These are phyloP conservation scores for Apodemia mormo DNA, from an alignment of 2,888 invertebrate genomes.

Conservation along the genomic window DNA sequence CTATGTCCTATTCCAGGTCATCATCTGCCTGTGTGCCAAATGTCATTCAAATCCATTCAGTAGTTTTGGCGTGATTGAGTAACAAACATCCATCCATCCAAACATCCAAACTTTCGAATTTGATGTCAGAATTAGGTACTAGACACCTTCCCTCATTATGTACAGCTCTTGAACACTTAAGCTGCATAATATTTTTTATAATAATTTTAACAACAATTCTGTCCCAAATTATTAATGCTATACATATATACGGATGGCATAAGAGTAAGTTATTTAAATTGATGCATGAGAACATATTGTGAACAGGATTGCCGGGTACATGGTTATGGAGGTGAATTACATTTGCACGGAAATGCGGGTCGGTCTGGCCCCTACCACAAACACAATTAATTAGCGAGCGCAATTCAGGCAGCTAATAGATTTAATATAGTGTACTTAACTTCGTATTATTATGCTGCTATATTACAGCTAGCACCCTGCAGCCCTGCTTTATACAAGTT, in stretches of 20 bases:
- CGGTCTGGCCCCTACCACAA: slow-evolving; percentile 25
- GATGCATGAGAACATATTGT: slow-evolving; percentile 11
- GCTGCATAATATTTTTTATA: too few relatives aligned
- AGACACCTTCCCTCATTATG: too few relatives aligned
- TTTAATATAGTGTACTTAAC: neutral
- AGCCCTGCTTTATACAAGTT: too few relatives aligned
- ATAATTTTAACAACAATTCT: neutral
- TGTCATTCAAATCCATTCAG: too few relatives aligned
- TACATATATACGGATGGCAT: neutral
- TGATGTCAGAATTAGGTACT: too few relatives aligned
- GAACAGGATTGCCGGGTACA: neutral
- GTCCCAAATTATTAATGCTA: neutral
- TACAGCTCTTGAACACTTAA: too few relatives aligned
- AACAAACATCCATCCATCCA: too few relatives aligned
- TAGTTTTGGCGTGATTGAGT: too few relatives aligned
- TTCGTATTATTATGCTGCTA: neutral
- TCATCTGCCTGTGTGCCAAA: too few relatives aligned
- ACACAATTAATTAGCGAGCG: slow-evolving; percentile 15
- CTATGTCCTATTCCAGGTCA: too few relatives aligned
- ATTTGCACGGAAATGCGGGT: slow-evolving; percentile 32
- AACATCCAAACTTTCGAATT: too few relatives aligned
- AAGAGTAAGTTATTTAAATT: slow-evolving; percentile 8
- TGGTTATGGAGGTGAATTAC: slow-evolving; percentile 26
- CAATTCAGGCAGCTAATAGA: neutral
- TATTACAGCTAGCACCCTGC: too few relatives aligned